Evolutionary conservation across 2,797 vertebrate species (phyloP).

Genomic region (Apodemus agrarius): DNA sequence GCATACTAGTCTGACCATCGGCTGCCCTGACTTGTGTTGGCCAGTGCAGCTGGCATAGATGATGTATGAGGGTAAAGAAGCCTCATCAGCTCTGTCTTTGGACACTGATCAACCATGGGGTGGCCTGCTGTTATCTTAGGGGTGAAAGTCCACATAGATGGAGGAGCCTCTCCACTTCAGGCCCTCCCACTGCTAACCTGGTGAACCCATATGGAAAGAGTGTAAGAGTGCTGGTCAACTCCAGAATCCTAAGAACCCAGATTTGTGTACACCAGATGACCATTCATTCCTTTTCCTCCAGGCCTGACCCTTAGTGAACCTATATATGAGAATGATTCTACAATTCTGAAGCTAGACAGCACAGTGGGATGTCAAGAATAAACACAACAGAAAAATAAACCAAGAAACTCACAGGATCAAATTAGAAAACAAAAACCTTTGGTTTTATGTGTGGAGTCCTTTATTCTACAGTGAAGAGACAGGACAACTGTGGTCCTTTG

Average conservation of each 20-base stretch:
- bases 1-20: background rate
- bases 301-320: background rate
- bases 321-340: background rate
- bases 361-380: background rate
- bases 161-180: background rate
- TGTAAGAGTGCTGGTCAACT: background rate
- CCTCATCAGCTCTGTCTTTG: background rate
- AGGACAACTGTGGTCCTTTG: background rate
- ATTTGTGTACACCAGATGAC: background rate
- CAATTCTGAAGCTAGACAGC: constrained; percentile 43
- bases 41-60: background rate
- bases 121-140: no score
- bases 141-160: background rate
- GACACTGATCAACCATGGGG: background rate
- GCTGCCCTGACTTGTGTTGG: background rate
- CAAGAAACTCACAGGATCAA: constrained; percentile 44
- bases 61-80: background rate
- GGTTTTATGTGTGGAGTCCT: background rate
- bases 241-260: background rate
- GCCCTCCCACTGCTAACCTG: rapidly evolving
- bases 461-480: background rate
- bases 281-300: background rate
- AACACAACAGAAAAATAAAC: constrained; percentile 27
- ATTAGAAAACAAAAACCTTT: background rate
- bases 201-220: background rate